Percentiles rank a stretch among this genome's conserved stretches.
Conservation (phyloP, 1,140 invertebrate species). For the Theocolax elegans region DNA sequence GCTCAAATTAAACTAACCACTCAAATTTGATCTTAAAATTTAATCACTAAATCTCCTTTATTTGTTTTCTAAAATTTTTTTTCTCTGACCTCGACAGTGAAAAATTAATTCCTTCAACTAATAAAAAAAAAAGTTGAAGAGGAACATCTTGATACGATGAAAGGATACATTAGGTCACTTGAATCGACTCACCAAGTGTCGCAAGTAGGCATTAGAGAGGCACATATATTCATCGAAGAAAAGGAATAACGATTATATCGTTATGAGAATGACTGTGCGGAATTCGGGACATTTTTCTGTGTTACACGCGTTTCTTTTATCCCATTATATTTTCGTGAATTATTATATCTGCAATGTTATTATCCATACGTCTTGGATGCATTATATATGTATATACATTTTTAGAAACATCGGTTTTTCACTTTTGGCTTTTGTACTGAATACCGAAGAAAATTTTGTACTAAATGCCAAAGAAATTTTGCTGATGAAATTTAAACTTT, state of each 20-base stretch:
- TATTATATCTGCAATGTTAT: too few relatives aligned
- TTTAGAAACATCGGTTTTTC: not conserved
- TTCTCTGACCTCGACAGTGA: not conserved
- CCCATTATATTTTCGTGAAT: not conserved
- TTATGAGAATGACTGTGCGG: conserved; percentile 9
- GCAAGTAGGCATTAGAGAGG: not conserved
- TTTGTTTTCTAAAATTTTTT: not conserved
- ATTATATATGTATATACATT: too few relatives aligned
- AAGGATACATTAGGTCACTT: conserved; percentile 3
- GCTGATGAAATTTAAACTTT: too few relatives aligned
- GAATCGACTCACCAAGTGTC: not conserved
- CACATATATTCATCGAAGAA: not conserved
- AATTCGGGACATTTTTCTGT: conserved; percentile 1
- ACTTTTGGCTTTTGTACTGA: not conserved
- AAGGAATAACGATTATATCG: conserved; percentile 4
- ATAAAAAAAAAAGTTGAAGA: not conserved
- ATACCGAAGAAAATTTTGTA: not conserved
- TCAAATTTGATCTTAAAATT: not conserved
- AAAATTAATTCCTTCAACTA: too few relatives aligned
- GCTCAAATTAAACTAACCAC: too few relatives aligned
- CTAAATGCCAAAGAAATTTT: not conserved
- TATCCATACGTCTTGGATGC: not conserved
- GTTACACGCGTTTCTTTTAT: not conserved
- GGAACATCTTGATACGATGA: not conserved
- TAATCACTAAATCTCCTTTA: not conserved